These are phyloP conservation scores for Penaeus monodon DNA, from an alignment of 2,888 invertebrate species.

Conservation along the genomic window DNA sequence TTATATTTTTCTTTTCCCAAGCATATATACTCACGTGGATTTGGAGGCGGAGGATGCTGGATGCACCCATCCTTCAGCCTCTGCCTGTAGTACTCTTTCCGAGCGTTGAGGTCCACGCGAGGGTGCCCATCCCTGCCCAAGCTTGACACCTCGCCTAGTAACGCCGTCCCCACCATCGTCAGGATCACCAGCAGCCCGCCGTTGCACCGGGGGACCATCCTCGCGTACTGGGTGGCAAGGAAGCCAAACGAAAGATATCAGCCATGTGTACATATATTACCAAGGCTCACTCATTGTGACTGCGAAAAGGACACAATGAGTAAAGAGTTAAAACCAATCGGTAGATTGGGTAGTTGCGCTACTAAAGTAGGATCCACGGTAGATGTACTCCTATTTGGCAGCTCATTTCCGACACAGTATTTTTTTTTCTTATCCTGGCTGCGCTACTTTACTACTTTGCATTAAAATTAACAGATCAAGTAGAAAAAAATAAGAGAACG, in stretches of 20 bases:
- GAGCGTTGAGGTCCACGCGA: conserved; percentile 20
- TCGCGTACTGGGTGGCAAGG: neutral
- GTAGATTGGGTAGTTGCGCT: too few relatives aligned
- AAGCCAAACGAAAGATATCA: neutral
- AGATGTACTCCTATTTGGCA: too few relatives aligned
- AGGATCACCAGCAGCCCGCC: neutral
- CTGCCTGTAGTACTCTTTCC: conserved; percentile 30
- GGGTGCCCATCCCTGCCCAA: neutral
- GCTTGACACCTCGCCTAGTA: neutral
- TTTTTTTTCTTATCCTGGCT: too few relatives aligned
- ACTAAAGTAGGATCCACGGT: too few relatives aligned
- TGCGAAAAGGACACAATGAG: neutral
- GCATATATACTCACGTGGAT: conserved; percentile 8
- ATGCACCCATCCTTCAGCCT: conserved; percentile 9
- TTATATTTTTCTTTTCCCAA: neutral
- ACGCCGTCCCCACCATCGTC: neutral
- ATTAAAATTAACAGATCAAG: too few relatives aligned
- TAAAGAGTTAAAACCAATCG: too few relatives aligned
- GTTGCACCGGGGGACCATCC: neutral
- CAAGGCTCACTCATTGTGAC: too few relatives aligned
- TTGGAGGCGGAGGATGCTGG: neutral
- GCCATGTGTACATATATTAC: too few relatives aligned
- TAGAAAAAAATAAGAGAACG: too few relatives aligned
- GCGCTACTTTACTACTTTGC: too few relatives aligned
- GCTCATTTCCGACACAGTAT: too few relatives aligned